phyloP scores from a whole-genome alignment of 2,888 invertebrate species.

The Calephelis perditalis region DNA sequence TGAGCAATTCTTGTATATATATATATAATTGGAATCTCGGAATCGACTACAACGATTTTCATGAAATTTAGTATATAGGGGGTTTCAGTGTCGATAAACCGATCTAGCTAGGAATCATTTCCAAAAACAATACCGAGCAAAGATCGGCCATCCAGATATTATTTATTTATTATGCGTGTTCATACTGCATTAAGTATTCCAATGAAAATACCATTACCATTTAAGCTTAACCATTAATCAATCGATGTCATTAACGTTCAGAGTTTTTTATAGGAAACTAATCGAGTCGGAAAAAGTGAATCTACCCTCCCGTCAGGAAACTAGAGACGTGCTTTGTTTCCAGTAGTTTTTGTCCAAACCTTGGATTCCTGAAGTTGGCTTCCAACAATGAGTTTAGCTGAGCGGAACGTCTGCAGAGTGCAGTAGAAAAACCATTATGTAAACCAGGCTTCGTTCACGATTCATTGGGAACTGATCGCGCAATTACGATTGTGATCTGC shows the following conservation, averaged over 20 bases:
- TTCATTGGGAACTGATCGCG: slow-evolving; percentile 26
- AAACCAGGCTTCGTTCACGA: slow-evolving; percentile 30
- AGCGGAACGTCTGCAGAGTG: slow-evolving; percentile 22
- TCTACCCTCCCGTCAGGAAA: slow-evolving; percentile 7
- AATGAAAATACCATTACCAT: neutral
- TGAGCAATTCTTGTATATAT: too few species aligned
- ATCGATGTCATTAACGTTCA: neutral
- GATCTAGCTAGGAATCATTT: too few species aligned
- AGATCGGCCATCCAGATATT: too few species aligned
- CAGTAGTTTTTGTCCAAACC: slow-evolving; percentile 6
- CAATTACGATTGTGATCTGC: slow-evolving; percentile 13
- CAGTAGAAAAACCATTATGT: slow-evolving; percentile 27
- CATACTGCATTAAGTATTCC: neutral
- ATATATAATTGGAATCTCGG: too few species aligned
- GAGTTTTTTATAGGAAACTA: neutral
- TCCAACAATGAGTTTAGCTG: slow-evolving; percentile 25
- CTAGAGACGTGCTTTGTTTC: slow-evolving; percentile 6
- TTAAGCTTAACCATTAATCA: slow-evolving; percentile 1
- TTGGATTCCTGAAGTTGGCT: slow-evolving; percentile 13
- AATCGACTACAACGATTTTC: too few species aligned
- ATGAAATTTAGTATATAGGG: too few species aligned
- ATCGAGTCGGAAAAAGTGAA: slow-evolving; percentile 3
- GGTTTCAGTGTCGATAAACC: too few species aligned
- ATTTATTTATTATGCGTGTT: too few species aligned
- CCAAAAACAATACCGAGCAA: too few species aligned